Percentiles rank a stretch among this genome's conserved stretches.
These are phyloP conservation scores for Eriosoma lanigerum DNA, from an alignment of 1,140 invertebrate genomes.

Conservation along the genomic window DNA sequence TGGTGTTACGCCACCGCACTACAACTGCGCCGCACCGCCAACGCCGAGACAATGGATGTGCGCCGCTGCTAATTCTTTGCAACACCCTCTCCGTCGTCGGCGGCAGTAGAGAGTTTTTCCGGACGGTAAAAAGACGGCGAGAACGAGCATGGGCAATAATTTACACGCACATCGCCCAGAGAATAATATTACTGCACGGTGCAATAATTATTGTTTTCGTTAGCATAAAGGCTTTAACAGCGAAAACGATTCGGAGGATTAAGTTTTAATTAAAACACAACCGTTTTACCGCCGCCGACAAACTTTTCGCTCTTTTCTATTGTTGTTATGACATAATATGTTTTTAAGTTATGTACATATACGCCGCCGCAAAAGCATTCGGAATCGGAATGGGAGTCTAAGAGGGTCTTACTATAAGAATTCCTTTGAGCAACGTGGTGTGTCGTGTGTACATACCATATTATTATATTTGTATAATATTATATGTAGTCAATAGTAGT, in stretches of 20 bases:
- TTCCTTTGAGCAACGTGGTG: conserved; percentile 24
- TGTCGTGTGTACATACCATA: neutral
- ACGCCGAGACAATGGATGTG: conserved; percentile 36
- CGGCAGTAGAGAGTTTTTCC: conserved; percentile 37
- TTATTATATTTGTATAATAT: conserved; percentile 1
- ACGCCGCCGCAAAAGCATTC: conserved; percentile 1
- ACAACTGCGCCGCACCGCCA: neutral
- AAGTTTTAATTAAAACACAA: conserved; percentile 52
- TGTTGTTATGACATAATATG: conserved; percentile 47
- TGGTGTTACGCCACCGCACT: neutral
- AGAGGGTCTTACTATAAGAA: conserved; percentile 17
- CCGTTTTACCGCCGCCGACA: conserved; percentile 34
- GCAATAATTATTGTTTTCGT: conserved; percentile 52
- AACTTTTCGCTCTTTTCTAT: conserved; percentile 48
- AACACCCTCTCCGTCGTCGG: conserved; percentile 6
- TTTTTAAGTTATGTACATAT: conserved; percentile 46
- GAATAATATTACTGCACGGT: conserved; percentile 51
- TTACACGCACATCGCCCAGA: conserved; percentile 45
- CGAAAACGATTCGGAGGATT: conserved; percentile 50
- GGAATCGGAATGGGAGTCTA: conserved; percentile 2
- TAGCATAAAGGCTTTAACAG: conserved; percentile 47
- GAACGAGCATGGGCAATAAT: conserved; percentile 27
- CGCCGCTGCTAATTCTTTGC: conserved; percentile 49
- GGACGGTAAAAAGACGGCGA: conserved; percentile 23
- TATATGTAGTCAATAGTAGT: conserved; percentile 3